Evolutionary conservation across 2,113 vertebrate genomes (phyloP).

Genomic region (Suncus etruscus): DNA sequence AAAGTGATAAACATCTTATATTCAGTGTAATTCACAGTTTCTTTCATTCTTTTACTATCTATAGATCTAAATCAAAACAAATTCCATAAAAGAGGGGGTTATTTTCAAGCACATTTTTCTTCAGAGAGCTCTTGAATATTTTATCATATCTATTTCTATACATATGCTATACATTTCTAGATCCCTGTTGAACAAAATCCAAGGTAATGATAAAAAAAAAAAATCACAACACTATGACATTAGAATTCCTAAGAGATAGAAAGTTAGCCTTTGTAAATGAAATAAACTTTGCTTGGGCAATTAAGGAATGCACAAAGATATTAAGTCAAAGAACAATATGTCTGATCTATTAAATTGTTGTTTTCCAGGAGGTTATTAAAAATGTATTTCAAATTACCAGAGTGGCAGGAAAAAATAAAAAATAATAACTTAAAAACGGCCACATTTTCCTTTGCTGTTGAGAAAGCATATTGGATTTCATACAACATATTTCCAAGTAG

Average conservation of each 20-base stretch:
- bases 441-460: slow-evolving; percentile 65
- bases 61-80: slow-evolving; percentile 89
- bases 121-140: slow-evolving; percentile 84
- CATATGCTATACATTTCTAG: slow-evolving; percentile 80
- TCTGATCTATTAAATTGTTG: slow-evolving; percentile 70
- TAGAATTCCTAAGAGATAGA: slow-evolving; percentile 81
- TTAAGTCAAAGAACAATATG: slow-evolving; percentile 73
- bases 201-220: slow-evolving; percentile 77
- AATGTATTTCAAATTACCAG: slow-evolving; percentile 79
- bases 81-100: slow-evolving; percentile 85
- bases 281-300: slow-evolving; percentile 80
- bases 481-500: slow-evolving; percentile 52
- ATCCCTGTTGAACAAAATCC: slow-evolving; percentile 82
- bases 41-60: slow-evolving; percentile 87
- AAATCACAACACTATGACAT: slow-evolving; percentile 58
- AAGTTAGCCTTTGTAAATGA: slow-evolving; percentile 75
- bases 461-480: slow-evolving; percentile 70
- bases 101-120: slow-evolving; percentile 85
- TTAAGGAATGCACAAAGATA: slow-evolving; percentile 76
- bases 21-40: slow-evolving; percentile 88
- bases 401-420: slow-evolving; percentile 78
- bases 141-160: slow-evolving; percentile 83
- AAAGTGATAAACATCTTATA: slow-evolving; percentile 88
- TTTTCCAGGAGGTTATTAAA: slow-evolving; percentile 81
- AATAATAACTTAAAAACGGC: slow-evolving; percentile 69